Evolutionary conservation across 2,797 vertebrate species (phyloP).

Genomic region (Melanotaenia trifasciata): DNA sequence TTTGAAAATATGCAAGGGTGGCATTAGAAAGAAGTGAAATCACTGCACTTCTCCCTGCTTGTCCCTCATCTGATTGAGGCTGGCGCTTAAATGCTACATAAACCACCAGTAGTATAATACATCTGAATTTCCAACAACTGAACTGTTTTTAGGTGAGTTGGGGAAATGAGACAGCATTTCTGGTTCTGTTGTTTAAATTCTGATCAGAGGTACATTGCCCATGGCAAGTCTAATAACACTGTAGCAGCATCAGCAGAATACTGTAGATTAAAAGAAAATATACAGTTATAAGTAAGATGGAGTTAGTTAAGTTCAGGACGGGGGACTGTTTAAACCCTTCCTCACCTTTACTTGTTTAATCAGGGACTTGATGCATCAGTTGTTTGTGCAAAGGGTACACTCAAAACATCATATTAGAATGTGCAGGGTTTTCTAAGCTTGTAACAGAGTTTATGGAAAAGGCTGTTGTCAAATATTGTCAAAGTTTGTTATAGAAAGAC

Average conservation of each 20-base stretch:
- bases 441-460: neutral
- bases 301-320: neutral
- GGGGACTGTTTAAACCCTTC: neutral
- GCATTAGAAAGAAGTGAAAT: constrained; percentile 12
- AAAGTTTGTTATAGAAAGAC: neutral
- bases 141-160: neutral
- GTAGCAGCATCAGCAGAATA: neutral
- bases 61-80: neutral
- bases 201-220: neutral
- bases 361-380: neutral
- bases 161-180: neutral
- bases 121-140: neutral
- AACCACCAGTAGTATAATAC: neutral
- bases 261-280: neutral
- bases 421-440: neutral
- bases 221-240: neutral
- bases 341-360: neutral
- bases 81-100: neutral
- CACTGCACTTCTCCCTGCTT: constrained; percentile 7
- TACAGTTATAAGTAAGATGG: neutral
- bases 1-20: constrained; percentile 3
- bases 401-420: neutral
- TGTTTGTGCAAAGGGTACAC: neutral
- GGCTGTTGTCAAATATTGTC: neutral
- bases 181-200: neutral